Evolutionary conservation across 2,113 vertebrate genomes (phyloP), one percentile per base, ranked within the genome.

Genomic region (Willisornis vidua): DNA sequence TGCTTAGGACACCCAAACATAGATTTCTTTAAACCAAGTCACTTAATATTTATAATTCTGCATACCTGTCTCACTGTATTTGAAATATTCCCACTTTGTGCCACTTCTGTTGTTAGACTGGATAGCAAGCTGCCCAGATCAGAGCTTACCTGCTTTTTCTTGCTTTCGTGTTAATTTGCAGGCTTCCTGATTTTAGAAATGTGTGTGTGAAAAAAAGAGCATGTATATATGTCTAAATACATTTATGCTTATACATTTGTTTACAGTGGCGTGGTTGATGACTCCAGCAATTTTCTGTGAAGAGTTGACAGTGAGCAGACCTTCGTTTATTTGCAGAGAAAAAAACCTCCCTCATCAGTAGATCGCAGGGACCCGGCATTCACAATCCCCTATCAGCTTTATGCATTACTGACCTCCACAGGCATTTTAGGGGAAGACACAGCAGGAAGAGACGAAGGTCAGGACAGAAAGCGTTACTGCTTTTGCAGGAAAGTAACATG

Each of bases 341-440:
- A 52, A 71, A 92, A 80, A 59, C 51, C 12, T 55, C 25, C 20
- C 15, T 62, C 78, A 35, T 57, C 37, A 4, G 26, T 67, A 14
- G 46, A 4, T 52, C 39, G 72, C 68, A 33, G 16, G 67, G 82
- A 49, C 90, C 39, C 49, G 48, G 35, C 59, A 26, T 22, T 95
- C 72, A 17, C 33, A 59, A 19, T 55, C 55, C 29, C 24, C 82
- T 66, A 65, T 86, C 72, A 96, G 73, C 95, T 96, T 97, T 97
- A 71, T 93, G 94, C 94, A 43, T 96, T 96, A 94, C 94, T 97
- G 96, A 97, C 96, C 94, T 97, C 96, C 93, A 94, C 94, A 94
- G 96, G 96, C 94, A 94, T 89, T 95, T 89, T 73, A 93, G 58
- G 88, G 90, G 94, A 96, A 96, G 73, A 72, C 94, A 95, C 92